Conservation (phyloP, 2,797 vertebrate genomes). For the Cygnus olor region DNA sequence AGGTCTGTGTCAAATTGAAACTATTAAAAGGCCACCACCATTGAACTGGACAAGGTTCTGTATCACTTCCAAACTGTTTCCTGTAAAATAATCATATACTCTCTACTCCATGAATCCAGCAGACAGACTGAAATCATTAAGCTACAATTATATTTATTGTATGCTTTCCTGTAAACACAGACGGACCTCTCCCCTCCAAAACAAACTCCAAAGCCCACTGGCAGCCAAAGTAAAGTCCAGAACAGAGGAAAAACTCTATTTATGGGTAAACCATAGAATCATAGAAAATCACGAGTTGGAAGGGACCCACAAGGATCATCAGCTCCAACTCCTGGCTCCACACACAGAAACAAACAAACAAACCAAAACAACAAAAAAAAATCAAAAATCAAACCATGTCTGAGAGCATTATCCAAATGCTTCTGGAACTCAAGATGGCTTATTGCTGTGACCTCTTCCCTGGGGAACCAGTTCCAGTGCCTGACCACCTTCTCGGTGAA, state of each 20-base stretch:
- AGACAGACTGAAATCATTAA: not conserved
- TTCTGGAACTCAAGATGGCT: too few species aligned
- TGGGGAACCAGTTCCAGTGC: too few species aligned
- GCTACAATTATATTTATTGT: not conserved
- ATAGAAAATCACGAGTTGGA: too few species aligned
- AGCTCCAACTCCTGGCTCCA: too few species aligned
- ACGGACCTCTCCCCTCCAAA: not conserved
- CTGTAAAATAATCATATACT: not conserved
- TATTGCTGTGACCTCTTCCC: too few species aligned
- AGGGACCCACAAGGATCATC: too few species aligned
- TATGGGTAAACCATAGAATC: not conserved
- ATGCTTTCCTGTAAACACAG: not conserved
- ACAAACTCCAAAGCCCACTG: not conserved
- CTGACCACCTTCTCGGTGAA: too few species aligned
- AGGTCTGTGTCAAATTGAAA: not conserved
- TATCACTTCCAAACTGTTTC: not conserved
- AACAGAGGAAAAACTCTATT: not conserved
- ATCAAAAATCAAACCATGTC: too few species aligned
- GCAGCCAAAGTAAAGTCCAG: not conserved
- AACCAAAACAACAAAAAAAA: too few species aligned
- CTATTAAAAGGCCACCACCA: not conserved
- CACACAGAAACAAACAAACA: too few species aligned
- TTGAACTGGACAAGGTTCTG: not conserved
- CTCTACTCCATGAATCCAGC: not conserved
- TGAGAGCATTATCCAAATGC: too few species aligned